Conservation (phyloP, 1,140 invertebrate genomes). For the Nasonia longicornis region DNA sequence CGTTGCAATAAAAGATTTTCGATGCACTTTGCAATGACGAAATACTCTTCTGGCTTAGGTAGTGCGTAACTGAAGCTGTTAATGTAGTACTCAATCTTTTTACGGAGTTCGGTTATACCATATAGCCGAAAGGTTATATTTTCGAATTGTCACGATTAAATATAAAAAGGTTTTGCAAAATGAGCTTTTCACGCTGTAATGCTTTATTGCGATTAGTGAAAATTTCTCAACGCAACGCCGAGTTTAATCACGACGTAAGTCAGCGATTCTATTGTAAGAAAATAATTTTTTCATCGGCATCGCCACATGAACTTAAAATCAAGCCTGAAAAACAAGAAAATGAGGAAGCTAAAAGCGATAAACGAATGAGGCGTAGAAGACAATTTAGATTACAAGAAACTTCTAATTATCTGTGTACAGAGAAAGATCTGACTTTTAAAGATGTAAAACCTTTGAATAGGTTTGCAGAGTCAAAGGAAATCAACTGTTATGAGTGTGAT, state of each 20-base stretch:
- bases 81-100: background rate
- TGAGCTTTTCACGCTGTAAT: slow-evolving; percentile 17
- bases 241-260: background rate
- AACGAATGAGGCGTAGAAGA: background rate
- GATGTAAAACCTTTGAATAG: background rate
- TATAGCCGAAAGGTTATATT: background rate
- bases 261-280: background rate
- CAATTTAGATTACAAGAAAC: background rate
- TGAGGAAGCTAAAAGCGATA: background rate
- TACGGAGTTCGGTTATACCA: background rate
- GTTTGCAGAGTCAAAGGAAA: background rate
- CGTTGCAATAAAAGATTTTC: background rate
- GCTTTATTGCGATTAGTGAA: background rate
- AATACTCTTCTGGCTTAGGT: too few species aligned
- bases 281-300: background rate
- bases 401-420: background rate
- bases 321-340: background rate
- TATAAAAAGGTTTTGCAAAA: slow-evolving; percentile 11
- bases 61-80: background rate
- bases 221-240: background rate
- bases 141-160: background rate
- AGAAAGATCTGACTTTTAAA: background rate
- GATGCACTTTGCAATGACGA: background rate
- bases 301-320: background rate
- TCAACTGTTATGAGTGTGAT: background rate